Evolutionary conservation across 2,113 vertebrate species (phyloP), one percentile per base, ranked within the genome.

Genomic region (Trematomus loennbergii): DNA sequence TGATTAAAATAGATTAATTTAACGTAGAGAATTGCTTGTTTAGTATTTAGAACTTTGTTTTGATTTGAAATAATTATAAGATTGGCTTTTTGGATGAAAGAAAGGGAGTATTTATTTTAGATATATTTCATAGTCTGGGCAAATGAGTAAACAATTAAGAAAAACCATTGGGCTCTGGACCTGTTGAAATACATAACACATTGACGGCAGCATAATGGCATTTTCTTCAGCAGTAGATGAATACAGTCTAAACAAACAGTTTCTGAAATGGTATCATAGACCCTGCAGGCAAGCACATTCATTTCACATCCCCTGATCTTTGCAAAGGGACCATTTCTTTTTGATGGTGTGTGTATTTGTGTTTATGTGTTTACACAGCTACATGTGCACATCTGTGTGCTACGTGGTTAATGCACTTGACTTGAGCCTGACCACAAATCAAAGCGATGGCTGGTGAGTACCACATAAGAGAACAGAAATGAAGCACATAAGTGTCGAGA

Each of bases 341-440:
- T 81, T 86, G 76, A 87, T 73, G 73, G 36, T 62, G 66, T 64
- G 40, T 50, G 62, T 65, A 25, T 78, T 59, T 72, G 75, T 68
- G 49, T 78, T 62, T 33, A 17, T 75, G 71, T 85, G 73, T 87
- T 78, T 84, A 66, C 48, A 61, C 66, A 83, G 75, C 72, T 63
- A 73, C 78, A 81, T 74, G 60, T 80, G 70, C 81, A 76, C 71
- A 73, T 78, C 67, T 89, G 76, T 84, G 72, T 81, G 58, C 69
- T 72, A 48, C 18, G 87, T 84, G 92, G 90, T 94, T 91, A 91
- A 91, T 87, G 81, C 86, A 78, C 81, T 87, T 88, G 79, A 72
- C 86, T 85, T 84, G 70, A 83, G 76, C 67, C 69, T 84, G 87
- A 91, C 93, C 93, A 91, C 92, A 93, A 90, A 93, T 94, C 91